These are phyloP conservation scores for Micoletzkya japonica DNA, from an alignment of 2,888 invertebrate genomes.

Conservation along the genomic window DNA sequence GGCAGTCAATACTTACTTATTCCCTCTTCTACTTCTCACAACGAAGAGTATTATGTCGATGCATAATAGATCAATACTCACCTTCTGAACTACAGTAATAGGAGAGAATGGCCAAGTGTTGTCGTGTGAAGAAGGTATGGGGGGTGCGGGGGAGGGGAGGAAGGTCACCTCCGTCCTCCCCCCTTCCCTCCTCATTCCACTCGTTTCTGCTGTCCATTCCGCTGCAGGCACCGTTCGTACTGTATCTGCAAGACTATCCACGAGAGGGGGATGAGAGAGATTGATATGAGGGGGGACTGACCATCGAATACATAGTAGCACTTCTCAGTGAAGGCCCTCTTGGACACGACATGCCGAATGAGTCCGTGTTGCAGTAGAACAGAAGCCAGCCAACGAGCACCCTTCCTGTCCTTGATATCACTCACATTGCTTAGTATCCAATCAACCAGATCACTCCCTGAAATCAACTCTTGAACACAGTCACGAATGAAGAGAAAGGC, in stretches of 20 bases:
- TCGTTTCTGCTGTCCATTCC: not conserved
- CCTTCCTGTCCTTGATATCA: slow-evolving; percentile 51
- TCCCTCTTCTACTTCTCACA: too few species aligned
- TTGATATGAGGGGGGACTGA: slow-evolving; percentile 4
- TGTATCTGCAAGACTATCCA: too few species aligned
- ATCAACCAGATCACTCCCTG: slow-evolving; percentile 55
- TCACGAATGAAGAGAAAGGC: too few species aligned
- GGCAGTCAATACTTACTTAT: not conserved
- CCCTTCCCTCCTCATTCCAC: not conserved
- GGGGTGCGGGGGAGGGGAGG: not conserved
- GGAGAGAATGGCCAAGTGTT: slow-evolving; percentile 28
- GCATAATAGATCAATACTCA: too few species aligned
- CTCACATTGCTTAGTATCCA: slow-evolving; percentile 57
- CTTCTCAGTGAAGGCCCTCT: slow-evolving; percentile 59
- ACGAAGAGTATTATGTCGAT: too few species aligned
- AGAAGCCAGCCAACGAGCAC: slow-evolving; percentile 45
- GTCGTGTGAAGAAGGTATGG: not conserved
- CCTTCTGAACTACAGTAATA: slow-evolving; percentile 20
- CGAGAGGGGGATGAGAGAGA: too few species aligned
- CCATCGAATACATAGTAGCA: slow-evolving; percentile 56
- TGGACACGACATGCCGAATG: slow-evolving; percentile 59
- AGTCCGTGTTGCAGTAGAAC: slow-evolving; percentile 50
- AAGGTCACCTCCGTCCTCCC: slow-evolving; percentile 25
- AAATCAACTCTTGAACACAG: slow-evolving; percentile 28
- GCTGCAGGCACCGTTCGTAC: too few species aligned